Conservation (phyloP, 2,113 vertebrate species). For the Engraulis encrasicolus region DNA sequence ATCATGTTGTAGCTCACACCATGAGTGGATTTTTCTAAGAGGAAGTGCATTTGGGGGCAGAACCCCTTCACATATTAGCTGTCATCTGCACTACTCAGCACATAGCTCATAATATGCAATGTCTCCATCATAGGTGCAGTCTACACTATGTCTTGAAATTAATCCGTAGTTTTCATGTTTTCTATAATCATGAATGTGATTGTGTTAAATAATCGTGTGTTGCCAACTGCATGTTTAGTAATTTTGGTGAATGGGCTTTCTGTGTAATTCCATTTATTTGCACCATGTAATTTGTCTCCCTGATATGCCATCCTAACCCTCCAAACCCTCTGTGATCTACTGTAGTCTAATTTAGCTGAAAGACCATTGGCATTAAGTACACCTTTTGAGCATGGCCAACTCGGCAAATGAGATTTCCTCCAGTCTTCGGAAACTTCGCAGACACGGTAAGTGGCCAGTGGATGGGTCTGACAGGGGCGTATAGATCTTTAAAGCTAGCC, state of each 20-base stretch:
- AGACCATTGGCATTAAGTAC: slow-evolving; percentile 83
- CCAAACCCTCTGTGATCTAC: slow-evolving; percentile 76
- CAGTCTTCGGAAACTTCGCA: slow-evolving; percentile 74
- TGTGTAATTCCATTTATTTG: slow-evolving; percentile 79
- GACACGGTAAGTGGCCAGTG: slow-evolving; percentile 84
- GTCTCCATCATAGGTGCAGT: neutral
- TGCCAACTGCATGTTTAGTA: slow-evolving; percentile 60
- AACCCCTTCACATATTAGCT: neutral
- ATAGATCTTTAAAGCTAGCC: neutral
- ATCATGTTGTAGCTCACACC: neutral
- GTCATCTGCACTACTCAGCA: neutral
- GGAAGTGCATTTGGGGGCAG: neutral
- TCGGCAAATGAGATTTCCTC: slow-evolving; percentile 71
- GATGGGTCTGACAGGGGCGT: neutral
- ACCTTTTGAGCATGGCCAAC: slow-evolving; percentile 88
- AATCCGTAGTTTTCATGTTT: neutral
- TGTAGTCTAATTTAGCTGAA: slow-evolving; percentile 91
- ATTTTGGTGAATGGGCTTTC: slow-evolving; percentile 66
- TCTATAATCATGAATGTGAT: neutral
- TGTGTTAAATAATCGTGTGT: too few relatives aligned
- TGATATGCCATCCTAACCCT: slow-evolving; percentile 87
- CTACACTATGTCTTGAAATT: neutral
- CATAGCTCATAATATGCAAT: neutral
- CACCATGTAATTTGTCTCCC: slow-evolving; percentile 71
- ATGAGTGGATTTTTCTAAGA: neutral